A percentile compares a stretch with the other conserved stretches of the same genome.
Conservation (phyloP, 2,797 vertebrate genomes). For the Heterohyrax brucei region DNA sequence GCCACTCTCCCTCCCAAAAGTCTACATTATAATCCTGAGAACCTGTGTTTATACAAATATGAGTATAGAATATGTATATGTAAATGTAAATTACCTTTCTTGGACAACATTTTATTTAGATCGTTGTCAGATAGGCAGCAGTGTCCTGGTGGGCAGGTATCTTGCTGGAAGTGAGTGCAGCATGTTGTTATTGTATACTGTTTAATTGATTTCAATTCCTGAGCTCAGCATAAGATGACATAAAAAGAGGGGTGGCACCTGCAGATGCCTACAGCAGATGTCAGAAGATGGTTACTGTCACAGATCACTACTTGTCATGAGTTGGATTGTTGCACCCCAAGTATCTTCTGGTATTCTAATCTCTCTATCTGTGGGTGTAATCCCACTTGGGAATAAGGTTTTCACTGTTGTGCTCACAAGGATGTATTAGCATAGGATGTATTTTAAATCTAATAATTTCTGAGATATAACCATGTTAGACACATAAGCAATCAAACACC, state of each 20-base stretch:
- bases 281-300: not conserved
- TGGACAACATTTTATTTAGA: not conserved
- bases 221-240: not conserved
- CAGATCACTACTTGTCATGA: not conserved
- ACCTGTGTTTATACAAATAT: not conserved
- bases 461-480: no score
- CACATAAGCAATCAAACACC: no score
- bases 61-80: not conserved
- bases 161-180: not conserved
- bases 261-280: not conserved
- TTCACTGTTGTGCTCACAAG: no score
- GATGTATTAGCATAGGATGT: no score
- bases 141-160: not conserved
- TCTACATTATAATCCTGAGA: not conserved
- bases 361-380: no score
- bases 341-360: no score
- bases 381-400: no score
- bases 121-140: not conserved
- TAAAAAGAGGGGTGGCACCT: fast-evolving
- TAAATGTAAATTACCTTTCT: not conserved
- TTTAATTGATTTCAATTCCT: not conserved
- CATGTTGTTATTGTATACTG: not conserved
- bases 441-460: no score
- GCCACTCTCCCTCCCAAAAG: not conserved
- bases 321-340: no score